phyloP scores from a whole-genome alignment of 2,888 invertebrate species.

The Limnephilus lunatus region DNA sequence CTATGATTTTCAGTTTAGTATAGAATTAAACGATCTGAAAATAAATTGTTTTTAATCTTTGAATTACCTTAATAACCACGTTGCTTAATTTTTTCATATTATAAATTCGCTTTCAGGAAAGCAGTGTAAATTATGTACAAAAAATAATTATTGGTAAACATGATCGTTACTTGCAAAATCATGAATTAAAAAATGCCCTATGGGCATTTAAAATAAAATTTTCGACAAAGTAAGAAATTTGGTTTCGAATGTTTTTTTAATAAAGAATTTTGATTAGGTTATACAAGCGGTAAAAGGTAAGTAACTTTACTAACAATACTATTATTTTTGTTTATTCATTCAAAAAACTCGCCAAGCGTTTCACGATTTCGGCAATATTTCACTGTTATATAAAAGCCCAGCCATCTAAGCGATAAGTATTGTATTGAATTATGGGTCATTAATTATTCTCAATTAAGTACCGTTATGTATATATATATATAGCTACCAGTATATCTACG shows the following conservation, averaged over 20 bases:
- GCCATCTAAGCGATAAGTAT: conserved; percentile 26
- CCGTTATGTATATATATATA: background rate
- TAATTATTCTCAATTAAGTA: conserved; percentile 42
- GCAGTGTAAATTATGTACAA: background rate
- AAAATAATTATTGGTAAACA: background rate
- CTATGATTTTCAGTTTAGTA: background rate
- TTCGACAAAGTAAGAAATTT: background rate
- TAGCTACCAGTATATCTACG: background rate
- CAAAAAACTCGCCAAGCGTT: background rate
- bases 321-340: background rate
- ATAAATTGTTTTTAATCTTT: background rate
- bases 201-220: background rate
- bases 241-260: background rate
- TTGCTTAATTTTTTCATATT: too few species aligned
- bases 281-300: background rate
- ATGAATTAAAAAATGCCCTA: background rate
- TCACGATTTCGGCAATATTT: background rate
- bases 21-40: background rate
- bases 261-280: background rate
- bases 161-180: background rate
- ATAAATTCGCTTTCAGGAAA: background rate
- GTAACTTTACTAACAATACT: background rate
- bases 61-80: background rate
- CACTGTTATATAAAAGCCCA: conserved; percentile 4
- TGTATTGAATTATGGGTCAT: conserved; percentile 45